Evolutionary conservation across 1,140 invertebrate species (phyloP).

Genomic region (Pseudomyrmex dendroicus): DNA sequence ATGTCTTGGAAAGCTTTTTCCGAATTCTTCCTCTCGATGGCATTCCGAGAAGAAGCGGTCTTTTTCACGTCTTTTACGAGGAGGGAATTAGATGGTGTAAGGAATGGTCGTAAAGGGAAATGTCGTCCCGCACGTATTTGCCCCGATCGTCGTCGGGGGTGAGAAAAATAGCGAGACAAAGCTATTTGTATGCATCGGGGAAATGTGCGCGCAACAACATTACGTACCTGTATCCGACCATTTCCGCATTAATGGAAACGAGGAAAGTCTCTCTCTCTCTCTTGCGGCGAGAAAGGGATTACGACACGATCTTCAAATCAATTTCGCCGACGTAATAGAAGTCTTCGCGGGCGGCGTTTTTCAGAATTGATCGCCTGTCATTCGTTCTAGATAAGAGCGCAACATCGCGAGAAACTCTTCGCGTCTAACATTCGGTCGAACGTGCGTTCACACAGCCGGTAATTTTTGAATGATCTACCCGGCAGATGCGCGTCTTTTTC

Average conservation of each 20-base stretch:
- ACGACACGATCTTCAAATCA: constrained; percentile 72
- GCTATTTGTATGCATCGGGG: constrained; percentile 37
- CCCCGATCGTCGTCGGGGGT: background rate
- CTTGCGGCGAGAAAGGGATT: constrained; percentile 54
- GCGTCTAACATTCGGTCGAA: background rate
- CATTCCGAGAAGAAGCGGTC: background rate
- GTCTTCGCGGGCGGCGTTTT: constrained; percentile 57
- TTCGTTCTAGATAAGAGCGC: constrained; percentile 23
- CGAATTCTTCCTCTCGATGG: constrained; percentile 25
- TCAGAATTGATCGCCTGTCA: constrained; percentile 66
- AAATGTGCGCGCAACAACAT: constrained; percentile 50
- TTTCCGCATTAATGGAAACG: constrained; percentile 61
- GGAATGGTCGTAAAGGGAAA: constrained; percentile 66
- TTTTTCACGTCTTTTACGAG: constrained; percentile 36
- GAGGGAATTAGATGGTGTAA: constrained; percentile 61
- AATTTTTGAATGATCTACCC: constrained; percentile 63
- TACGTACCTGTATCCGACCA: background rate
- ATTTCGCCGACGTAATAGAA: constrained; percentile 61
- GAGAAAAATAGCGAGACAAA: constrained; percentile 42
- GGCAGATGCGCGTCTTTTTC: no score
- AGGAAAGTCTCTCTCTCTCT: background rate
- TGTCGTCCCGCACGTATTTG: constrained; percentile 59
- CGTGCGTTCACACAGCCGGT: constrained; percentile 6
- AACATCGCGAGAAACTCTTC: constrained; percentile 27
- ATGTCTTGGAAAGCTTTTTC: constrained; percentile 37